phyloP scores from a whole-genome alignment of 2,888 invertebrate genomes.

The Linnaemya tessellans region DNA sequence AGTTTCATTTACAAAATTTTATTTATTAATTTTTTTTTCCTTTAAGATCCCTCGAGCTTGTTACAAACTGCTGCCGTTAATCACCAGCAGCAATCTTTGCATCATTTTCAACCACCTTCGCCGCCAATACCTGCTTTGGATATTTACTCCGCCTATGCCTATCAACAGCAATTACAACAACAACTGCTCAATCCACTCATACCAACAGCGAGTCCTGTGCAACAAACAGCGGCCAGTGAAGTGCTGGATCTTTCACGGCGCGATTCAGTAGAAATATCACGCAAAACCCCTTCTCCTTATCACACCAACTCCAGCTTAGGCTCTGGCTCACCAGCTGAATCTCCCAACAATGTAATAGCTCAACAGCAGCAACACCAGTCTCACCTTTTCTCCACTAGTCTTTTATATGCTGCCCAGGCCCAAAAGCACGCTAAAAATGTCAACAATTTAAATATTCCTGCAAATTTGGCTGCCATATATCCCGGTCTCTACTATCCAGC shows the following conservation, averaged over 20 bases:
- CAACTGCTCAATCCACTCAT: constrained; percentile 67
- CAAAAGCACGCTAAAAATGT: constrained; percentile 56
- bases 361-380: too few relatives aligned
- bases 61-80: constrained; percentile 70
- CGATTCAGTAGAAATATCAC: constrained; percentile 79
- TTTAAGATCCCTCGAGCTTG: constrained; percentile 76
- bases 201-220: constrained; percentile 41
- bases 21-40: not conserved
- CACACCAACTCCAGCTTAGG: constrained; percentile 80
- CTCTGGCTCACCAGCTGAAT: constrained; percentile 78
- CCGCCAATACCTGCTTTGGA: constrained; percentile 77
- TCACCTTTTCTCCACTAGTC: constrained; percentile 30
- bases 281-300: constrained; percentile 82
- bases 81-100: constrained; percentile 69
- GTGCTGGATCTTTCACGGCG: constrained; percentile 83
- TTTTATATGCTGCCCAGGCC: constrained; percentile 49
- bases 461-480: constrained; percentile 53
- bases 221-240: constrained; percentile 71
- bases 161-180: constrained; percentile 78
- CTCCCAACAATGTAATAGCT: constrained; percentile 73
- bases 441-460: constrained; percentile 35
- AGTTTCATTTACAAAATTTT: too few relatives aligned
- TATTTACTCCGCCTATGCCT: constrained; percentile 80
- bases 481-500: constrained; percentile 57
- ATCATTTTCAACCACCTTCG: constrained; percentile 72